Conservation (phyloP, 1,140 invertebrate species). For the Eciton burchellii region DNA sequence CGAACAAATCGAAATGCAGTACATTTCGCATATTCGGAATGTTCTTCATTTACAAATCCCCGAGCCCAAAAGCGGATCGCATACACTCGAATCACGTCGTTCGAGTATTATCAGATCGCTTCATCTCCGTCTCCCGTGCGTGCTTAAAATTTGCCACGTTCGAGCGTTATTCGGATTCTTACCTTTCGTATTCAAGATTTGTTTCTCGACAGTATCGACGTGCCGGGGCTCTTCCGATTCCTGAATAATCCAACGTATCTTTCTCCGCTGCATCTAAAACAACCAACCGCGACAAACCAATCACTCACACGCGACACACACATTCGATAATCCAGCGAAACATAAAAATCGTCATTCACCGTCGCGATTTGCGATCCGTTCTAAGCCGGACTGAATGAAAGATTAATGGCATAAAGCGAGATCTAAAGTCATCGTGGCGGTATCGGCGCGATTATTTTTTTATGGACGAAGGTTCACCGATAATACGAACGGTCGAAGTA, state of each 20-base stretch:
- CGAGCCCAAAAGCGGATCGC: too few relatives aligned
- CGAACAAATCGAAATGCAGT: too few relatives aligned
- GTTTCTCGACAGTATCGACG: conserved; percentile 84
- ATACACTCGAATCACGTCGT: too few relatives aligned
- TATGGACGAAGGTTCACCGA: conserved; percentile 57
- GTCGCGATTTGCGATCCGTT: conserved; percentile 23
- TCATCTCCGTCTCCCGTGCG: too few relatives aligned
- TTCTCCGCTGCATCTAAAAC: conserved; percentile 77
- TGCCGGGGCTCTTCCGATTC: conserved; percentile 82
- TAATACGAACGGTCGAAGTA: conserved; percentile 53
- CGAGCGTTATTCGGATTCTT: conserved; percentile 66
- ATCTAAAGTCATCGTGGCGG: conserved; percentile 57
- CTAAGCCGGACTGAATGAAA: conserved; percentile 51
- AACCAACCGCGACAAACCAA: background rate
- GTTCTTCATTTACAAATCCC: too few relatives aligned
- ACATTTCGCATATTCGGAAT: too few relatives aligned
- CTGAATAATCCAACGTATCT: conserved; percentile 86
- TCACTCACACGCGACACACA: background rate
- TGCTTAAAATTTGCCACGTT: background rate
- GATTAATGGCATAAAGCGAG: conserved; percentile 55
- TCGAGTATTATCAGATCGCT: too few relatives aligned
- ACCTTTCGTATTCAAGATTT: conserved; percentile 86
- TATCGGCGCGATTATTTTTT: conserved; percentile 71
- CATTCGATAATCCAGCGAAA: conserved; percentile 2
- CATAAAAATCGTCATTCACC: conserved; percentile 1